Conservation (phyloP, 2,113 vertebrate species). For the Dendrocopos noguchii region DNA sequence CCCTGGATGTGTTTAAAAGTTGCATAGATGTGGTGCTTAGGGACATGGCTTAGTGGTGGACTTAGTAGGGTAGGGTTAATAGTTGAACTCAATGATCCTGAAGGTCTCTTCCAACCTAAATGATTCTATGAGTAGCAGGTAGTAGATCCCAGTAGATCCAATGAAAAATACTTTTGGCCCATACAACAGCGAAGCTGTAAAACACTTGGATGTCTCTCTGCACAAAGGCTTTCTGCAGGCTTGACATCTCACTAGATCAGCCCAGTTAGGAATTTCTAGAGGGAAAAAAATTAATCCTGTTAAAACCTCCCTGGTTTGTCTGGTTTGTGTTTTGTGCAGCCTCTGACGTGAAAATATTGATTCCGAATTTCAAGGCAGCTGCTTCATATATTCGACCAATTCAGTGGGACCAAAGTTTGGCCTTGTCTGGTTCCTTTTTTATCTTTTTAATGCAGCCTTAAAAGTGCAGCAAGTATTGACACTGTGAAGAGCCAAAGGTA, state of each 20-base stretch:
- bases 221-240: conserved; percentile 24
- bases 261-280: background rate
- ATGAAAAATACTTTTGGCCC: background rate
- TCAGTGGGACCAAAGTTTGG: background rate
- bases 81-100: no score
- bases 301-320: background rate
- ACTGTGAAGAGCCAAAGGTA: conserved; percentile 19
- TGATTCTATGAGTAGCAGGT: background rate
- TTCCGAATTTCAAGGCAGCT: conserved; percentile 9
- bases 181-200: background rate
- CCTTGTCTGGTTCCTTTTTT: conserved; percentile 16
- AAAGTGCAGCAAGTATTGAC: background rate
- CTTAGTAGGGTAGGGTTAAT: no score
- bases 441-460: conserved; percentile 11
- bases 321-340: background rate
- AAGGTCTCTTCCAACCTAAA: no score
- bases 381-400: background rate
- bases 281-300: background rate
- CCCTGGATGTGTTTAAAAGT: no score
- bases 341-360: conserved; percentile 48
- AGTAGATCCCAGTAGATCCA: conserved; percentile 2
- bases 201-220: background rate
- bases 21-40: no score
- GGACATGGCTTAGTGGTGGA: no score
- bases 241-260: background rate